Percentiles rank a stretch among this genome's conserved stretches.
Evolutionary conservation across 2,113 vertebrate genomes (phyloP).

Genomic region (Eira barbara): DNA sequence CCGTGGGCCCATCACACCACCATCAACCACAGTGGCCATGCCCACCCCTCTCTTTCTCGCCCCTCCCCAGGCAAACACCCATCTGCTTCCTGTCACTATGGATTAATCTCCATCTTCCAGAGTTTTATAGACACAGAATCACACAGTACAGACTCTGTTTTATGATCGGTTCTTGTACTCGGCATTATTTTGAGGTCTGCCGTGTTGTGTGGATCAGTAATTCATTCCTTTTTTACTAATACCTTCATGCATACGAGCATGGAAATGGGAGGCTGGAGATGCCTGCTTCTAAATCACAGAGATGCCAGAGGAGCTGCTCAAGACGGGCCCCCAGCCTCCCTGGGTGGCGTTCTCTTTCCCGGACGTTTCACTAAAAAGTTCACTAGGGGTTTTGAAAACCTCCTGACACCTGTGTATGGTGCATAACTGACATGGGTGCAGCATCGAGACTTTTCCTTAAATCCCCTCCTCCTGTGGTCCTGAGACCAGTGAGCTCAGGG

Average conservation of each 20-base stretch:
- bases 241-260: not conserved
- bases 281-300: not conserved
- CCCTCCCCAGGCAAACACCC: not conserved
- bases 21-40: not conserved
- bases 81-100: not conserved
- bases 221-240: not conserved
- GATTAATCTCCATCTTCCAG: not conserved
- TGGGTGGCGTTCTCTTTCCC: accelerated
- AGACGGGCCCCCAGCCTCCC: accelerated
- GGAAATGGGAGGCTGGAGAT: not conserved
- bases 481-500: not conserved
- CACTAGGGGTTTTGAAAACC: not conserved
- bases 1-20: not conserved
- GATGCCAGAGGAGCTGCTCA: not conserved
- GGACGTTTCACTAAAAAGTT: not conserved
- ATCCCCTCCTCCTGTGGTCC: not conserved
- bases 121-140: not conserved
- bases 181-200: not conserved
- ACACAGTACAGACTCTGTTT: not conserved
- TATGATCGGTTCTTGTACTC: not conserved
- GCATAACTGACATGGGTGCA: no score
- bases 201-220: not conserved
- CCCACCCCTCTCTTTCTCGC: not conserved
- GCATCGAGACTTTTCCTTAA: not conserved
- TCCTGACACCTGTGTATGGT: not conserved